phyloP scores from a whole-genome alignment of 2,113 vertebrate genomes.

The Pituophis catenifer region DNA sequence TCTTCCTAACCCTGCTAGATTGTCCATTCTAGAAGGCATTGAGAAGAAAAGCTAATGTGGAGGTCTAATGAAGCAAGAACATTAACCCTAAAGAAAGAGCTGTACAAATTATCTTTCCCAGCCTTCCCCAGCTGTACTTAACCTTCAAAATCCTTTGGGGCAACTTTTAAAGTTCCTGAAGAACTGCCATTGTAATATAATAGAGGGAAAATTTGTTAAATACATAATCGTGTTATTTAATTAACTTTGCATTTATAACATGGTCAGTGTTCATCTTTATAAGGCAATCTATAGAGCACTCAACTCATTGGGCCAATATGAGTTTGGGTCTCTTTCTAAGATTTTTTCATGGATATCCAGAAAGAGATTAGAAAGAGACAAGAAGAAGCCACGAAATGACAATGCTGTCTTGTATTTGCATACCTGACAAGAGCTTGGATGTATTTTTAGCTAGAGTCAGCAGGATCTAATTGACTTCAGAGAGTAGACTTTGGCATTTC shows the following conservation, averaged over 20 bases:
- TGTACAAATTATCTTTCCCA: background rate
- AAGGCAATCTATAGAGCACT: too few species aligned
- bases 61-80: background rate
- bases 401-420: background rate
- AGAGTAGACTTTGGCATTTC: background rate
- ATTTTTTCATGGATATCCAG: background rate
- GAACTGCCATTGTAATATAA: background rate
- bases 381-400: background rate
- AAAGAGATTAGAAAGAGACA: background rate
- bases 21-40: background rate
- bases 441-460: background rate
- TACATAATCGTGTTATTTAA: background rate
- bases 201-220: background rate
- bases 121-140: background rate
- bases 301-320: background rate
- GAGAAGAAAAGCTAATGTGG: background rate
- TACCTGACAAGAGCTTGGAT: background rate
- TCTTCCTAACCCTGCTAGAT: background rate
- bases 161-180: background rate
- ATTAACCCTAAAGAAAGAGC: background rate
- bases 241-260: background rate
- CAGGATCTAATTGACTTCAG: background rate
- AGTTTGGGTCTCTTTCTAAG: background rate
- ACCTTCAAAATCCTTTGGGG: background rate
- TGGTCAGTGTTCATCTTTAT: background rate